A percentile compares a stretch with the other conserved stretches of the same genome.
Conservation (phyloP, 2,888 invertebrate genomes). For the Galeruca laticollis region DNA sequence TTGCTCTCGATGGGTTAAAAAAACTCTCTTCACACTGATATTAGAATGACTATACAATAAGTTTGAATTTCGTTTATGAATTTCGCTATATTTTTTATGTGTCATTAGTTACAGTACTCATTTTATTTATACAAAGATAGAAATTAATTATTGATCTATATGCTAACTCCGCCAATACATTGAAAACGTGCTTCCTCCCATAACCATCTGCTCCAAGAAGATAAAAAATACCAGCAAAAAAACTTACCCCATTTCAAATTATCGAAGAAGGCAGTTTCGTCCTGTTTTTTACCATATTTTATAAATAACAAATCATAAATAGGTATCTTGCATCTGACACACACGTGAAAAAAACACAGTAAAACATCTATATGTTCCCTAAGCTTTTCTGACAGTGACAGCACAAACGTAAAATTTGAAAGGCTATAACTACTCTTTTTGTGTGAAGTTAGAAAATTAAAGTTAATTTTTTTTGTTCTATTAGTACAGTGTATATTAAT, state of each 20-base stretch:
- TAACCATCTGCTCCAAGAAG: slow-evolving; percentile 37
- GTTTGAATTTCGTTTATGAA: no score
- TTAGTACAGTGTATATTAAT: no score
- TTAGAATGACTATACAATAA: no score
- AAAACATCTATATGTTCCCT: slow-evolving; percentile 36
- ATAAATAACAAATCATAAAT: slow-evolving; percentile 54
- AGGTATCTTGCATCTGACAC: slow-evolving; percentile 51
- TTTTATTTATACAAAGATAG: neutral
- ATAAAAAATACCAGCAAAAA: slow-evolving; percentile 47
- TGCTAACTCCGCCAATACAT: neutral
- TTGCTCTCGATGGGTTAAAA: no score
- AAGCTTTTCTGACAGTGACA: slow-evolving; percentile 21
- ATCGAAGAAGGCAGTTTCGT: slow-evolving; percentile 39
- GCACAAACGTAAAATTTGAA: neutral
- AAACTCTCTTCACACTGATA: no score
- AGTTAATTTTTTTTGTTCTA: no score
- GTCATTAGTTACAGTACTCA: no score
- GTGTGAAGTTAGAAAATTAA: neutral
- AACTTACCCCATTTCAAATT: slow-evolving; percentile 47
- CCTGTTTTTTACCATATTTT: slow-evolving; percentile 45
- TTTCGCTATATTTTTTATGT: no score
- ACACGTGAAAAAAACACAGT: slow-evolving; percentile 50
- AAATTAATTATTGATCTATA: neutral
- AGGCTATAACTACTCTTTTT: neutral
- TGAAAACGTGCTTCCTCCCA: slow-evolving; percentile 3